These are phyloP conservation scores for Phrixothrix hirtus DNA, from an alignment of 2,888 invertebrate genomes.

Conservation along the genomic window DNA sequence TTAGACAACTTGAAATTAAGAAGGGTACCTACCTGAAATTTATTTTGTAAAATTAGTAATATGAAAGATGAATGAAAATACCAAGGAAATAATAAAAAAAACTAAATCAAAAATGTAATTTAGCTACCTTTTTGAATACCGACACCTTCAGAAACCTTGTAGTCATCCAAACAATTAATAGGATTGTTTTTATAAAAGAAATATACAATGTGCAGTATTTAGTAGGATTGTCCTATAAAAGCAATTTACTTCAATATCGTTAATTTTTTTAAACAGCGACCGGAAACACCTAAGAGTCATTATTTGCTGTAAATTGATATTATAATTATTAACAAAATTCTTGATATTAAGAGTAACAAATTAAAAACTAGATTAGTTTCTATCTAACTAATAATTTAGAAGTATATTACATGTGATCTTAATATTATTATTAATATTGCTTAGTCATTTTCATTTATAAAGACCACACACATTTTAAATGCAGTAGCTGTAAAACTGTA, in stretches of 20 bases:
- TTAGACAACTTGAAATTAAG: constrained; percentile 2
- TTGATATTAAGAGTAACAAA: background rate
- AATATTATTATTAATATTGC: background rate
- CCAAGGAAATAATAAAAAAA: constrained; percentile 39
- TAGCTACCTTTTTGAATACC: constrained; percentile 40
- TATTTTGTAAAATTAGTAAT: constrained; percentile 44
- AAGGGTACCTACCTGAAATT: constrained; percentile 43
- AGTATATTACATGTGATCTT: background rate
- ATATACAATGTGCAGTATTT: background rate
- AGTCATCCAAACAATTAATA: background rate
- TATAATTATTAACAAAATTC: background rate
- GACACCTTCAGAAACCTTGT: constrained; percentile 31
- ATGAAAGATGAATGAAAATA: constrained; percentile 46
- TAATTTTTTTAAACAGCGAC: background rate
- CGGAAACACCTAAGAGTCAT: background rate
- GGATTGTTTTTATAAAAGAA: background rate
- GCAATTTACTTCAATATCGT: background rate
- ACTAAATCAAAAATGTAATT: constrained; percentile 38
- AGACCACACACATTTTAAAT: background rate
- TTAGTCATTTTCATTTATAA: background rate
- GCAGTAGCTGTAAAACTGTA: background rate
- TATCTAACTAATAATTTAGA: background rate
- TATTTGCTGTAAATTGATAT: background rate
- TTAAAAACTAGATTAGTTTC: background rate
- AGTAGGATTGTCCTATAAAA: background rate